A percentile compares a stretch with the other conserved stretches of the same genome.
These are phyloP conservation scores for Micrasema longulum DNA, from an alignment of 1,140 invertebrate genomes.

Conservation along the genomic window DNA sequence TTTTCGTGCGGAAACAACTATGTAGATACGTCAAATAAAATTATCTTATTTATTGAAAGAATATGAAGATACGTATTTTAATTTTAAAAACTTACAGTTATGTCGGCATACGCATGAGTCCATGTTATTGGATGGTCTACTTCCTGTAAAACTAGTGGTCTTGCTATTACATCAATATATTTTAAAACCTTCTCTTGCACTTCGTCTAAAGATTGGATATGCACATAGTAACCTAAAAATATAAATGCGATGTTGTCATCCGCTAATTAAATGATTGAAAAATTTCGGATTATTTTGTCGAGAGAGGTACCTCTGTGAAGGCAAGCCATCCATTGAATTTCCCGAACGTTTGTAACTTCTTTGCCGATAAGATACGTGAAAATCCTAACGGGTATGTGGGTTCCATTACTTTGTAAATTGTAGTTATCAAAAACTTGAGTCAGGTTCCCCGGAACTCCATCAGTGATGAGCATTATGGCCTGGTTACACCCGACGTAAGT, in stretches of 20 bases:
- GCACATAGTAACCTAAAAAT: constrained; percentile 85
- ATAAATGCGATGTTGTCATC: no score
- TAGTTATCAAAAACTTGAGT: constrained; percentile 89
- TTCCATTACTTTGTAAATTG: constrained; percentile 79
- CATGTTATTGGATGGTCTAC: constrained; percentile 84
- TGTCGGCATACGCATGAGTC: constrained; percentile 90
- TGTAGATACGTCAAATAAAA: no score
- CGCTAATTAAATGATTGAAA: no score
- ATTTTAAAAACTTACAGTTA: constrained; percentile 72
- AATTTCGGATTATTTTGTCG: no score
- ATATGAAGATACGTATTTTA: no score
- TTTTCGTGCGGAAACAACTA: no score
- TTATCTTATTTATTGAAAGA: no score
- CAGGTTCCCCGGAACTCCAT: constrained; percentile 92
- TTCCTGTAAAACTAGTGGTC: constrained; percentile 84
- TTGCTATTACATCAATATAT: constrained; percentile 90
- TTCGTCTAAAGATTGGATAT: constrained; percentile 93
- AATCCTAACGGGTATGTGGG: constrained; percentile 85
- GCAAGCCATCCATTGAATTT: constrained; percentile 97
- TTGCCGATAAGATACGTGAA: constrained; percentile 98
- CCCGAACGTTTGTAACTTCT: constrained; percentile 91
- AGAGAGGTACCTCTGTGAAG: constrained; percentile 82
- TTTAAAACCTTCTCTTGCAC: constrained; percentile 93
- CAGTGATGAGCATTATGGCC: constrained; percentile 98
- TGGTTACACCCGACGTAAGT: constrained; percentile 86